These are phyloP conservation scores for Melanotaenia parkinsoni DNA, from an alignment of 2,797 vertebrate species.

Conservation along the genomic window DNA sequence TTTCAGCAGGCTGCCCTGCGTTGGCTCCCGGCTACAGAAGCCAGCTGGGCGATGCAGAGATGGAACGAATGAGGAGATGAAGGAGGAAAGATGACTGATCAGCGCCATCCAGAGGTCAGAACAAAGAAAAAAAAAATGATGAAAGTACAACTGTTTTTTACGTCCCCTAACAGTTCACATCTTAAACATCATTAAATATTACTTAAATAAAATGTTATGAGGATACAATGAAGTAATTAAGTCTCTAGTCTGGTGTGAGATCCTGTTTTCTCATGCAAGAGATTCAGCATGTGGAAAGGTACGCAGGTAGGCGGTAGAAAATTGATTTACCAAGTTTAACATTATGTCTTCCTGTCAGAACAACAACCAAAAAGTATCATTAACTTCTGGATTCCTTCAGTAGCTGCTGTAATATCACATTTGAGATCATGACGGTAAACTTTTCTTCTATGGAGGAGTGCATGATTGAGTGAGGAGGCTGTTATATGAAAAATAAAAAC, in stretches of 20 bases:
- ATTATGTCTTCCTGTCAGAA: neutral
- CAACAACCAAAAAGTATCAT: neutral
- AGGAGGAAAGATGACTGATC: constrained; percentile 55
- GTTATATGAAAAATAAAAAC: neutral
- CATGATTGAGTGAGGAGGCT: neutral
- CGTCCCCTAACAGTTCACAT: neutral
- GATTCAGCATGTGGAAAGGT: too few relatives aligned
- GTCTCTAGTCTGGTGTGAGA: neutral
- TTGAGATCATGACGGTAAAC: neutral
- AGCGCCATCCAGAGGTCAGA: constrained; percentile 75
- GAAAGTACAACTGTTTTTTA: too few relatives aligned
- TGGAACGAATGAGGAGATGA: constrained; percentile 53
- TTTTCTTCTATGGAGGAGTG: neutral
- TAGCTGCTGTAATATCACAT: neutral
- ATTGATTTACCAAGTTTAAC: neutral
- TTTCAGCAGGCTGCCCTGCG: constrained; percentile 82
- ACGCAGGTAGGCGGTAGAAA: too few relatives aligned
- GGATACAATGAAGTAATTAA: neutral
- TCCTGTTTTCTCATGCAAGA: too few relatives aligned
- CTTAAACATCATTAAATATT: neutral
- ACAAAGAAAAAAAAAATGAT: neutral
- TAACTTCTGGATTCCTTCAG: neutral
- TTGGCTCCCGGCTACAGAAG: constrained; percentile 79
- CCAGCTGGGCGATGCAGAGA: constrained; percentile 82
- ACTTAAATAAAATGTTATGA: neutral